These are phyloP conservation scores for Cephonodes hylas DNA, from an alignment of 2,888 invertebrate species.

Conservation along the genomic window DNA sequence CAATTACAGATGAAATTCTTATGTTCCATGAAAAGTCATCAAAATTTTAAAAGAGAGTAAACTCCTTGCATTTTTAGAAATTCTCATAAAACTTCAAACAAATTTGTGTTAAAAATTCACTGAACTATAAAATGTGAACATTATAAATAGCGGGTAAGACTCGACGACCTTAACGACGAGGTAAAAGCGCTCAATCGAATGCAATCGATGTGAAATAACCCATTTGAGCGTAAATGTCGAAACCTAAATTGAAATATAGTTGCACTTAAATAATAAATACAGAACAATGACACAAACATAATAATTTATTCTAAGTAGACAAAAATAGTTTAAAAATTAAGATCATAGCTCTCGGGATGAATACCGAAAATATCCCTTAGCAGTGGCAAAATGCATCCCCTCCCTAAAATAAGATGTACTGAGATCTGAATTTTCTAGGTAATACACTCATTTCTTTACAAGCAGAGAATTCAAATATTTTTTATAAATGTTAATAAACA, in stretches of 20 bases:
- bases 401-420: conserved; percentile 73
- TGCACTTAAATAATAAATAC: conserved; percentile 21
- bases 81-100: not conserved
- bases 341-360: conserved; percentile 28
- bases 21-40: not conserved
- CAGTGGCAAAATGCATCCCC: conserved; percentile 78
- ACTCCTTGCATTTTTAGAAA: not conserved
- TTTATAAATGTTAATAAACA: conserved; percentile 9
- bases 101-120: conserved; percentile 24
- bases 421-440: conserved; percentile 46
- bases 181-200: conserved; percentile 66
- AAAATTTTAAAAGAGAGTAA: not conserved
- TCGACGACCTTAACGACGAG: conserved; percentile 57
- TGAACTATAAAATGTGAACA: conserved; percentile 41
- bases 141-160: conserved; percentile 62
- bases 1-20: too few relatives aligned
- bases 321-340: conserved; percentile 15
- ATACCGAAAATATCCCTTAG: conserved; percentile 72
- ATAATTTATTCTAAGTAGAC: conserved; percentile 1
- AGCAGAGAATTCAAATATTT: not conserved
- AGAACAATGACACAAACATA: not conserved
- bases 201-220: conserved; percentile 71
- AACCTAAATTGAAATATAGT: not conserved
- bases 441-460: not conserved
- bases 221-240: conserved; percentile 46